phyloP scores from a whole-genome alignment of 1,140 invertebrate species.

The Heliconius nattereri region DNA sequence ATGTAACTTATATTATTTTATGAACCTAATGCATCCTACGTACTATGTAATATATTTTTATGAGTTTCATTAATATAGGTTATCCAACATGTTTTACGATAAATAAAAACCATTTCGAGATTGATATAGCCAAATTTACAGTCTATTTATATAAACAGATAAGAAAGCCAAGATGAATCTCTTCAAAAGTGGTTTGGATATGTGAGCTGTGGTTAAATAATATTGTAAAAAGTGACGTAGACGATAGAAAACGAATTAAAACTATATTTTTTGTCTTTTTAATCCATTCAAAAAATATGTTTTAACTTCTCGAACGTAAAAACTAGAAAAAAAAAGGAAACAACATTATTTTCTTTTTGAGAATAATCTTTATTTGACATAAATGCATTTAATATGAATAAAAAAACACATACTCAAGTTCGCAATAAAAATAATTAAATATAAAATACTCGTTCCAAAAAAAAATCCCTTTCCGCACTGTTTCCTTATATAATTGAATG shows the following conservation, averaged over 20 bases:
- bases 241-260: neutral
- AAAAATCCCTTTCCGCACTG: neutral
- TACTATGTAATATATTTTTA: constrained; percentile 35
- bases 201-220: neutral
- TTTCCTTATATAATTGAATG: neutral
- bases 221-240: neutral
- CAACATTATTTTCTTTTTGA: too few relatives aligned
- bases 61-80: constrained; percentile 20
- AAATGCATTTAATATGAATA: too few relatives aligned
- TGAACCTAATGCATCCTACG: constrained; percentile 56
- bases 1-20: constrained; percentile 58
- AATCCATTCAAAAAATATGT: neutral
- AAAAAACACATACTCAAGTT: too few relatives aligned
- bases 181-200: neutral
- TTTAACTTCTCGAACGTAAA: neutral
- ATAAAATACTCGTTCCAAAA: too few relatives aligned
- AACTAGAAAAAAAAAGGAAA: too few relatives aligned
- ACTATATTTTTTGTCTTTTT: neutral
- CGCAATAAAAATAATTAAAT: too few relatives aligned
- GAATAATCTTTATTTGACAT: too few relatives aligned
- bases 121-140: constrained; percentile 16
- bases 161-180: neutral
- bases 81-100: constrained; percentile 21
- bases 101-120: constrained; percentile 20
- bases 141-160: constrained; percentile 4